Evolutionary conservation across 1,140 invertebrate genomes (phyloP), one percentile per base, ranked within the genome.

Genomic region (Scaptomyza graminum): DNA sequence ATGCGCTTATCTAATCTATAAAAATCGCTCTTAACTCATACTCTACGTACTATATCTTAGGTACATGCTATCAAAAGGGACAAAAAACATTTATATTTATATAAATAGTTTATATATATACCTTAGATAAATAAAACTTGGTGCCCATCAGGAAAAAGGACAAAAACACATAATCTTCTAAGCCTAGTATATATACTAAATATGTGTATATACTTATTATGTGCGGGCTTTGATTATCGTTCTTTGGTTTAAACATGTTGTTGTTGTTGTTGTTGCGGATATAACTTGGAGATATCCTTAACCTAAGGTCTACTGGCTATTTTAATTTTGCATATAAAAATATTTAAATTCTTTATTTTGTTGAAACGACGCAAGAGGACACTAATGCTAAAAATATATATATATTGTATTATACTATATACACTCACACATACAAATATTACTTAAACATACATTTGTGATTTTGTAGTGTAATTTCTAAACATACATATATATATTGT

Each of bases 321-420:
- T 41, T 84, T 70, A 60, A 7, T 34, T 77, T 77, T 50, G 75
- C 69, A 84, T 85, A 85, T 77, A 85, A 85, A 85, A 85, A 79
- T 84, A 80, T 85, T 87, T 83, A 89, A 87, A 89, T 87, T 87
- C 83, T 76, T 76, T 60, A 66, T 70, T 71, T 85, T n/a, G n/a
- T 77, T 85, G 81, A 85, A 85, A 85, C 82, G 66, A 63, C 78
- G 70, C 68, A 78, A 67, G 51, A 52, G 16, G 54, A 59, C 37
- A 72, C 62, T 71, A 59, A 66, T 57, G 37, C 64, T 73, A 73
- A 57, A 62, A 68, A 41, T 34, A 8, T 34, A 34, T 34, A 7
- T 31, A 31, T 6, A 25, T 7, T 31, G 0, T 22, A 6, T 6
- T 28, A 28, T 28, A 28, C 5, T 28, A 28, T 28, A 28, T 37